A percentile compares a stretch with the other conserved stretches of the same genome.
Conservation (phyloP, 2,888 invertebrate genomes). For the Drosophila bunnanda region DNA sequence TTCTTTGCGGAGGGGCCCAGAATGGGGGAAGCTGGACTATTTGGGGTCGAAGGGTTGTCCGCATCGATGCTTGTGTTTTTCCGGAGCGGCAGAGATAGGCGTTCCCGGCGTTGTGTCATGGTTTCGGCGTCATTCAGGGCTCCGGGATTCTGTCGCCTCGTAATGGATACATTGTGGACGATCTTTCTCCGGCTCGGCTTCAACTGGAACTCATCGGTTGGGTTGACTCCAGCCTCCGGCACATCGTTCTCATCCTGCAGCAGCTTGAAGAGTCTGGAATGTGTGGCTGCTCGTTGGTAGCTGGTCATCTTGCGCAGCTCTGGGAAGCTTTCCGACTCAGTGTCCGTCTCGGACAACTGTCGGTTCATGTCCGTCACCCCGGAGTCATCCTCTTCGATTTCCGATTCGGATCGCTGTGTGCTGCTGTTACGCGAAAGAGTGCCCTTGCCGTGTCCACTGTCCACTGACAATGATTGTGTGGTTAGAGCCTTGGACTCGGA, state of each 20-base stretch:
- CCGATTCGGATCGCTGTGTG: slow-evolving; percentile 85
- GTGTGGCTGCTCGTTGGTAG: slow-evolving; percentile 90
- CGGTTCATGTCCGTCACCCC: slow-evolving; percentile 90
- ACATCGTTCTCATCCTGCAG: slow-evolving; percentile 86
- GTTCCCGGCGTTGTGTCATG: slow-evolving; percentile 85
- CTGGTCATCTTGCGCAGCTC: slow-evolving; percentile 87
- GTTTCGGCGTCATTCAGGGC: slow-evolving; percentile 82
- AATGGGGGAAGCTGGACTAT: slow-evolving; percentile 85
- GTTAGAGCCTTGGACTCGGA: slow-evolving; percentile 50
- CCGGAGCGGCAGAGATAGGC: slow-evolving; percentile 86
- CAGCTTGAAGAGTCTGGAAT: slow-evolving; percentile 89
- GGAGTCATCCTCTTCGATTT: slow-evolving; percentile 88
- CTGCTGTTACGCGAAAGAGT: slow-evolving; percentile 82
- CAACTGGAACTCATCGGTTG: slow-evolving; percentile 77
- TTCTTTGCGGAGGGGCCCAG: slow-evolving; percentile 84
- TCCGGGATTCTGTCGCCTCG: slow-evolving; percentile 83
- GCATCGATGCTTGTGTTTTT: slow-evolving; percentile 85
- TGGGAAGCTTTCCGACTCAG: slow-evolving; percentile 87
- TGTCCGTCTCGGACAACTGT: slow-evolving; percentile 88
- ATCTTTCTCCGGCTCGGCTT: slow-evolving; percentile 83
- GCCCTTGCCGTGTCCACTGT: slow-evolving; percentile 74
- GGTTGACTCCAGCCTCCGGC: slow-evolving; percentile 54
- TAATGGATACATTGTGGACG: slow-evolving; percentile 84
- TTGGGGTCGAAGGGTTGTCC: slow-evolving; percentile 86
- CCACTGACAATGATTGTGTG: slow-evolving; percentile 77